phyloP scores from a whole-genome alignment of 2,888 invertebrate genomes.

The Lampropteryx suffumata region DNA sequence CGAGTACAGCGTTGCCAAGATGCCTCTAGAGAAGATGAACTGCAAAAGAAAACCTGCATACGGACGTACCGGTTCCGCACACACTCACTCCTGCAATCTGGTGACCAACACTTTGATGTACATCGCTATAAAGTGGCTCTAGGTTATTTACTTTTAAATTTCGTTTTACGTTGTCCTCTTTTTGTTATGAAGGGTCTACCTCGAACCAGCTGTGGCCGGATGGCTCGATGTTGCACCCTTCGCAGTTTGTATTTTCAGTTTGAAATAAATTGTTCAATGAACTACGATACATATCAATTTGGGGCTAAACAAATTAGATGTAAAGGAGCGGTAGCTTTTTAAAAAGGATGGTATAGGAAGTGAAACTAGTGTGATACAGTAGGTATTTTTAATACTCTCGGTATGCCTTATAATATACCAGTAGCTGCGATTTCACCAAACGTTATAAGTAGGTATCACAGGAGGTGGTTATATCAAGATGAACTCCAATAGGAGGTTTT shows the following conservation, averaged over 20 bases:
- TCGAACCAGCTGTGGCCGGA: slow-evolving; percentile 79
- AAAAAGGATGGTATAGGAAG: slow-evolving; percentile 57
- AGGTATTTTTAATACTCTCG: slow-evolving; percentile 65
- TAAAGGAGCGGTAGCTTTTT: slow-evolving; percentile 74
- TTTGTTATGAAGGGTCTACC: slow-evolving; percentile 55
- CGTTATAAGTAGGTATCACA: slow-evolving; percentile 54
- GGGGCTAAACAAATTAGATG: slow-evolving; percentile 66
- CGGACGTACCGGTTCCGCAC: slow-evolving; percentile 61
- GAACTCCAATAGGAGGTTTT: slow-evolving; percentile 35
- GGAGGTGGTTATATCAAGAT: slow-evolving; percentile 43
- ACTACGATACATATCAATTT: slow-evolving; percentile 81
- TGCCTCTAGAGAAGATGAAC: slow-evolving; percentile 92
- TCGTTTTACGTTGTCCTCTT: slow-evolving; percentile 44
- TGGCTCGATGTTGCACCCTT: slow-evolving; percentile 58
- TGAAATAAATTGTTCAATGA: slow-evolving; percentile 74
- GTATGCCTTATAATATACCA: slow-evolving; percentile 73
- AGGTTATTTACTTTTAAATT: slow-evolving; percentile 46
- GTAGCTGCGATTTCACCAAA: slow-evolving; percentile 39
- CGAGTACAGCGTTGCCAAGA: slow-evolving; percentile 91
- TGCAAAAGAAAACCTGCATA: slow-evolving; percentile 87
- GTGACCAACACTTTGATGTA: slow-evolving; percentile 54
- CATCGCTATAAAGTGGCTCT: slow-evolving; percentile 60
- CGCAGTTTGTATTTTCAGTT: slow-evolving; percentile 50
- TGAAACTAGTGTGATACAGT: slow-evolving; percentile 67
- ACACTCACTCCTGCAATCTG: slow-evolving; percentile 42